A percentile compares a stretch with the other conserved stretches of the same genome.
These are phyloP conservation scores for Mionectes macconnelli DNA, from an alignment of 2,113 vertebrate genomes.

Conservation along the genomic window DNA sequence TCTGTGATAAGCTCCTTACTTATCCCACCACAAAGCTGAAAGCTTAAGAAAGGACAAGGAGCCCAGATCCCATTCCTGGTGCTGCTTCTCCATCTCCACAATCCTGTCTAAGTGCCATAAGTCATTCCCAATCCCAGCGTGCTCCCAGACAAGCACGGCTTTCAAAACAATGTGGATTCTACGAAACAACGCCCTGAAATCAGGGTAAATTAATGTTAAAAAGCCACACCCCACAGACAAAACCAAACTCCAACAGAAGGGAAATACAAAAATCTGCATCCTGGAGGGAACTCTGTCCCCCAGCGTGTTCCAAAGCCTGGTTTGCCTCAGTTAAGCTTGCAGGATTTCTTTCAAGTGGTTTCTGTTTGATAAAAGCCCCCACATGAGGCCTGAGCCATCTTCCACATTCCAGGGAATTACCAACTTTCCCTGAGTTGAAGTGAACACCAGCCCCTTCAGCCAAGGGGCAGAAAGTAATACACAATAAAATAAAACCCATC, in stretches of 20 bases:
- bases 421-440: not conserved
- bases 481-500: not conserved
- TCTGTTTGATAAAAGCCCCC: not conserved
- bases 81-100: not conserved
- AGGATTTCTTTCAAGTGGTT: not conserved
- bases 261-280: not conserved
- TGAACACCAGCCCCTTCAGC: not conserved
- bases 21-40: not conserved
- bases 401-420: not conserved
- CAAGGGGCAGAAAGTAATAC: not conserved
- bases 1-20: not conserved
- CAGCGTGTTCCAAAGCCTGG: not conserved
- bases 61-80: not conserved
- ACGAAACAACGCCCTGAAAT: not conserved
- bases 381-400: not conserved
- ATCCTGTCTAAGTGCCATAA: not conserved
- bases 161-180: not conserved
- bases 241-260: not conserved
- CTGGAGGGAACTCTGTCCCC: not conserved
- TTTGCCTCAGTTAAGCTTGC: not conserved
- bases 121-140: fast-evolving
- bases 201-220: not conserved
- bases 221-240: not conserved
- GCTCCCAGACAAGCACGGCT: not conserved
- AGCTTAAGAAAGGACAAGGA: not conserved